Percentiles rank a stretch among this genome's conserved stretches.
phyloP scores from a whole-genome alignment of 2,797 vertebrate genomes.

The Crocidura indochinensis region DNA sequence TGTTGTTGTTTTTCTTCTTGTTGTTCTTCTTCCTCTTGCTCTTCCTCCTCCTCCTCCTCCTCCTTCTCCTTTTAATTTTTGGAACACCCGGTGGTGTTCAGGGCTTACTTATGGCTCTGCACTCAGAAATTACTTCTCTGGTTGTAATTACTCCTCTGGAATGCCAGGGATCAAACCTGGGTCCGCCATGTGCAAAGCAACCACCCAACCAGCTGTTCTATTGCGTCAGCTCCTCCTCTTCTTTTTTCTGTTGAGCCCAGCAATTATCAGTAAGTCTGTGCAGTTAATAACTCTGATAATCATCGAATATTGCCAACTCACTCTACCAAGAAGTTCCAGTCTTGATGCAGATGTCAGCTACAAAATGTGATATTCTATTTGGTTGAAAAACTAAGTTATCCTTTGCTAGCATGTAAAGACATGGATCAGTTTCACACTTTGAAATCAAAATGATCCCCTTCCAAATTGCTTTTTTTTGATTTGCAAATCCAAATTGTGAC shows the following conservation, averaged over 20 bases:
- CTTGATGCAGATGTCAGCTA: neutral
- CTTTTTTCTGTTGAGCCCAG: neutral
- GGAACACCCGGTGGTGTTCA: too few species aligned
- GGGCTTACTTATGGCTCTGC: too few species aligned
- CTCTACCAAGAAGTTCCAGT: neutral
- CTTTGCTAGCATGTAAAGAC: constrained; percentile 58
- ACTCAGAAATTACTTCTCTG: too few species aligned
- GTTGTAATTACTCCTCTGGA: too few species aligned
- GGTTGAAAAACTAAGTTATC: neutral
- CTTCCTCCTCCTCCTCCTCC: too few species aligned
- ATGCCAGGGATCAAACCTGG: too few species aligned
- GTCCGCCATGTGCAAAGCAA: too few species aligned
- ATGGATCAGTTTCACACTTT: constrained; percentile 37
- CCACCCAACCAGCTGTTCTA: too few species aligned
- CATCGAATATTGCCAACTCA: neutral
- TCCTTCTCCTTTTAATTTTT: too few species aligned
- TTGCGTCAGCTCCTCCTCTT: too few species aligned
- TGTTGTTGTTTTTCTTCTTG: too few species aligned
- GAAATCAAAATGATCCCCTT: constrained; percentile 12
- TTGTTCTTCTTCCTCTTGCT: too few species aligned
- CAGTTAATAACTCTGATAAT: neutral
- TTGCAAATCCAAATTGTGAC: constrained; percentile 53
- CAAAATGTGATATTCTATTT: neutral
- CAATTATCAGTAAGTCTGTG: neutral
- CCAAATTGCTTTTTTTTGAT: constrained; percentile 32